A percentile compares a stretch with the other conserved stretches of the same genome.
These are phyloP conservation scores for Melanotaenia nigrans DNA, from an alignment of 2,797 vertebrate species.

Conservation along the genomic window DNA sequence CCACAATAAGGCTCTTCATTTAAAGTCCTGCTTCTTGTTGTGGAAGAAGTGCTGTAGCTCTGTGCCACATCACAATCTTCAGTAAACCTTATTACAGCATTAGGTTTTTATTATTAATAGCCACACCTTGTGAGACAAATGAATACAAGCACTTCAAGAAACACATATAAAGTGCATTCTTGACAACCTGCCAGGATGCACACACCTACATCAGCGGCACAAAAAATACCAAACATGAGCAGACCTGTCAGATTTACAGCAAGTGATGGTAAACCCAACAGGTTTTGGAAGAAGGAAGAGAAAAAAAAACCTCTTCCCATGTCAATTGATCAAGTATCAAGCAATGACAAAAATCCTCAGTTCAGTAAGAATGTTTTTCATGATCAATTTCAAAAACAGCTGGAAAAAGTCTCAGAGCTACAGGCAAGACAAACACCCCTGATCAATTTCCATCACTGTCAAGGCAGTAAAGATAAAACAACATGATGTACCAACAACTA, in stretches of 20 bases:
- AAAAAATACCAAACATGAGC: constrained; percentile 60
- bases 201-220: constrained; percentile 12
- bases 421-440: too few species aligned
- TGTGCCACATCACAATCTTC: too few species aligned
- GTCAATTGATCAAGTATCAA: neutral
- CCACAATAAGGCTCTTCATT: too few species aligned
- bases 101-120: neutral
- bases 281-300: neutral
- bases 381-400: neutral
- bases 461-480: constrained; percentile 27
- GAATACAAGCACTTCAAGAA: constrained; percentile 14
- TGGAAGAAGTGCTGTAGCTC: neutral
- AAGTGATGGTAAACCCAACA: neutral
- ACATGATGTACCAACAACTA: neutral
- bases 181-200: constrained; percentile 43
- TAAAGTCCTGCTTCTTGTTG: neutral
- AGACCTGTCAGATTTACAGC: constrained; percentile 51
- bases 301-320: too few species aligned
- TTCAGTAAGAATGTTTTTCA: neutral
- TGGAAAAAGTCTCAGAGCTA: constrained; percentile 1
- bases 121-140: neutral
- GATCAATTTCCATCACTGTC: constrained; percentile 8
- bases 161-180: constrained; percentile 32
- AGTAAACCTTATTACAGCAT: too few species aligned
- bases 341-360: neutral